These are phyloP conservation scores for Phoeniculus purpureus DNA, from an alignment of 2,797 vertebrate species.

Conservation along the genomic window DNA sequence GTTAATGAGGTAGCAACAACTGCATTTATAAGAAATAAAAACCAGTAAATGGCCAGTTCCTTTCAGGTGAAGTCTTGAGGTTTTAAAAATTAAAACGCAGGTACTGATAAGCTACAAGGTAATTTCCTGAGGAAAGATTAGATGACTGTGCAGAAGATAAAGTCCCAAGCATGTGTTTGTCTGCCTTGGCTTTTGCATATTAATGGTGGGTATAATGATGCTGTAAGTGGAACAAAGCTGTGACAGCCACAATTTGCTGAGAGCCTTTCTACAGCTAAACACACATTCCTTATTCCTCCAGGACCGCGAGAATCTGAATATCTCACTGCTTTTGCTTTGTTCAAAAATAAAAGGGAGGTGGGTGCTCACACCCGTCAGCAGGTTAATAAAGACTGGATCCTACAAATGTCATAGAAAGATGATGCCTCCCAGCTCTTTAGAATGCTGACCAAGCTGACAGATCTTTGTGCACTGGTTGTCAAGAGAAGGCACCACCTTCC, in stretches of 20 bases:
- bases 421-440: neutral
- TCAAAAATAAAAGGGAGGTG: neutral
- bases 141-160: conserved; percentile 38
- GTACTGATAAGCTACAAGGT: neutral
- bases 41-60: neutral
- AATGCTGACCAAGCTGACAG: neutral
- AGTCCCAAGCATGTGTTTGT: neutral
- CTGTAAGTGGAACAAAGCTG: neutral
- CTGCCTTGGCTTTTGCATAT: neutral
- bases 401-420: neutral
- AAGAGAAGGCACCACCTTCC: neutral
- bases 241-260: neutral
- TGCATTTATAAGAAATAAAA: conserved; percentile 20
- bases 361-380: neutral
- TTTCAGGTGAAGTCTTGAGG: neutral
- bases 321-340: neutral
- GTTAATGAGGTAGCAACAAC: conserved; percentile 18
- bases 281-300: neutral
- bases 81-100: conserved; percentile 22
- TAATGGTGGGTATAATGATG: neutral
- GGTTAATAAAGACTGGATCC: neutral
- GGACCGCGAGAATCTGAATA: neutral
- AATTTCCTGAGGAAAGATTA: conserved; percentile 57
- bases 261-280: neutral
- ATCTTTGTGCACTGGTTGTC: neutral